Percentiles rank a stretch among this genome's conserved stretches.
These are phyloP conservation scores for Lasioglossum malachurum DNA, from an alignment of 2,888 invertebrate species.

Conservation along the genomic window DNA sequence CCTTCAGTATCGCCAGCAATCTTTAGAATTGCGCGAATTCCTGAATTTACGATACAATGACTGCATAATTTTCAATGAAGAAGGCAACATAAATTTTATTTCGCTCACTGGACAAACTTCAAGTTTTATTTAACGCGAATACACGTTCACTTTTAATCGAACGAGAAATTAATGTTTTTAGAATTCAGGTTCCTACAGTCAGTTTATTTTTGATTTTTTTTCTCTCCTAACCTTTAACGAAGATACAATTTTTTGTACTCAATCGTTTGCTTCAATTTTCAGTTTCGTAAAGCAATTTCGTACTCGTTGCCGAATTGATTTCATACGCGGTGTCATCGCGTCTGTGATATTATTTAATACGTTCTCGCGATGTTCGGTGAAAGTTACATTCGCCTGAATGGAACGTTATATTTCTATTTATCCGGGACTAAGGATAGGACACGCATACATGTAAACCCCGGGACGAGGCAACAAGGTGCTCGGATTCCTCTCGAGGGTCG, in stretches of 20 bases:
- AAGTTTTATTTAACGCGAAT: too few species aligned
- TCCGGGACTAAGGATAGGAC: not conserved
- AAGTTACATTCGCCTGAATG: not conserved
- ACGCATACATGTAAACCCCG: not conserved
- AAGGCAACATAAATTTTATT: too few species aligned
- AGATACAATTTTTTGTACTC: too few species aligned
- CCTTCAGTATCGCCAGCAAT: too few species aligned
- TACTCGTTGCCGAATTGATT: too few species aligned
- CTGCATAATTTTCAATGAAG: too few species aligned
- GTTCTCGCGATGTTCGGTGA: too few species aligned
- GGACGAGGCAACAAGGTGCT: conserved; percentile 12
- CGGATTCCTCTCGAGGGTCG: conserved; percentile 8
- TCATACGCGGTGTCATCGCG: too few species aligned
- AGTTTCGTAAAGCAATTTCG: not conserved
- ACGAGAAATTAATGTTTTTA: not conserved
- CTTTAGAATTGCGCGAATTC: too few species aligned
- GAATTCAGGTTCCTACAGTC: not conserved
- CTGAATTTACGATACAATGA: too few species aligned
- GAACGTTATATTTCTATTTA: not conserved
- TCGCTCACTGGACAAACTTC: too few species aligned
- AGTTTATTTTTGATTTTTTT: not conserved
- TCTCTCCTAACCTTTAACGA: not conserved
- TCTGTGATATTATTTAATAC: too few species aligned
- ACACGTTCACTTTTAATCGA: not conserved
- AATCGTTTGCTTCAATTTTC: not conserved